phyloP scores from a whole-genome alignment of 2,113 vertebrate genomes.

The Tetrao urogallus region DNA sequence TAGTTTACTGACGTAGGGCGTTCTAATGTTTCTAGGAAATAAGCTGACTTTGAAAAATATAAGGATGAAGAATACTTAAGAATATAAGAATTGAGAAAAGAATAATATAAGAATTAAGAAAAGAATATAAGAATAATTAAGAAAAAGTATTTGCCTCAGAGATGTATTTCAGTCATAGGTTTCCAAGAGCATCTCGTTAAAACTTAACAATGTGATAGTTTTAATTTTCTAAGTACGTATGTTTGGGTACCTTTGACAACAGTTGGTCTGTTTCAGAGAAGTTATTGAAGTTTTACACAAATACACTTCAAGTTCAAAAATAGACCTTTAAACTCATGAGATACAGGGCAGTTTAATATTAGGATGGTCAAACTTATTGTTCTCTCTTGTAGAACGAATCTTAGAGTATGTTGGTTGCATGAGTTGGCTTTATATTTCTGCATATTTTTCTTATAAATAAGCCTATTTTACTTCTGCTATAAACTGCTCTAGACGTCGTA shows the following conservation, averaged over 20 bases:
- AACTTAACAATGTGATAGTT: not conserved
- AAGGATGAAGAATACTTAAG: too few species aligned
- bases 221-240: not conserved
- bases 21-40: not conserved
- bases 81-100: too few species aligned
- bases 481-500: conserved; percentile 11
- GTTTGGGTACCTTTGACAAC: not conserved
- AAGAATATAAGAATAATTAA: not conserved
- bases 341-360: not conserved
- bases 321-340: not conserved
- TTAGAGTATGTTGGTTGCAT: not conserved
- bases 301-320: not conserved
- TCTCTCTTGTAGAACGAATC: not conserved
- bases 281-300: not conserved
- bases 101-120: too few species aligned
- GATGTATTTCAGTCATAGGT: not conserved
- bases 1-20: not conserved
- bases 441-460: conserved; percentile 31
- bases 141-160: not conserved
- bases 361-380: not conserved
- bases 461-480: conserved; percentile 9
- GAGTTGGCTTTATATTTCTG: conserved; percentile 37
- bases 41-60: not conserved
- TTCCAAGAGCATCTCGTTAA: not conserved
- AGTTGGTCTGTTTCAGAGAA: not conserved